Conservation (phyloP, 1,140 invertebrate genomes). For the Drosophila watanabei region DNA sequence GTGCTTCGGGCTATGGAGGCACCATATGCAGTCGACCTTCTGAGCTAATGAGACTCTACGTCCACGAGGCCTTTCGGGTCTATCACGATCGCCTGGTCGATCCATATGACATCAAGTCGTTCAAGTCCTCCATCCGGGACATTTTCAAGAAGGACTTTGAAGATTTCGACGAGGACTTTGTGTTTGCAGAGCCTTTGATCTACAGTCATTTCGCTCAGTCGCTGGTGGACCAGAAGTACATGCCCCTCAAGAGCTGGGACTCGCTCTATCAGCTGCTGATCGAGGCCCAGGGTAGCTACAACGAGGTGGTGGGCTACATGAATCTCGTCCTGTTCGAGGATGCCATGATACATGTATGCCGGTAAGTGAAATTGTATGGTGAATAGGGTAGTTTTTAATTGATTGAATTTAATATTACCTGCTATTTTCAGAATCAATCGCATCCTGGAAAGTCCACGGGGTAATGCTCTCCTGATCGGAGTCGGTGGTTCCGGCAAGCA, state of each 20-base stretch:
- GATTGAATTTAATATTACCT: neutral
- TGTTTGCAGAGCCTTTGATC: slow-evolving; percentile 92
- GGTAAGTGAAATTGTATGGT: slow-evolving; percentile 86
- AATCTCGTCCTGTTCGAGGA: slow-evolving; percentile 98
- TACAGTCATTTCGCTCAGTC: slow-evolving; percentile 97
- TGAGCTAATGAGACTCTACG: slow-evolving; percentile 93
- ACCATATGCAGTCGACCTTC: slow-evolving; percentile 88
- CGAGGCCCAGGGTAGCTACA: slow-evolving; percentile 94
- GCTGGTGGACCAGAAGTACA: slow-evolving; percentile 96
- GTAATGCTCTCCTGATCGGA: slow-evolving; percentile 96
- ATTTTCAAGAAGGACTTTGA: slow-evolving; percentile 95
- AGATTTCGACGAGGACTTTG: slow-evolving; percentile 89
- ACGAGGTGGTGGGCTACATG: slow-evolving; percentile 95
- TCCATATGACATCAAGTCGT: slow-evolving; percentile 91
- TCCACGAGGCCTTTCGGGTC: slow-evolving; percentile 95
- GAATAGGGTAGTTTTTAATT: neutral
- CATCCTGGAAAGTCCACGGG: slow-evolving; percentile 95
- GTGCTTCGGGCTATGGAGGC: slow-evolving; percentile 69
- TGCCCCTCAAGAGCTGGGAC: slow-evolving; percentile 91
- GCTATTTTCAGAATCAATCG: slow-evolving; percentile 91
- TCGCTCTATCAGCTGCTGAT: slow-evolving; percentile 91
- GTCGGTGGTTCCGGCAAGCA: slow-evolving; percentile 98
- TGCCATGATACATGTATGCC: slow-evolving; percentile 96
- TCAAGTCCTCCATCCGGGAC: slow-evolving; percentile 91
- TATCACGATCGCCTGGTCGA: slow-evolving; percentile 96